Conservation (phyloP, 2,113 vertebrate genomes). For the Macquaria australasica region DNA sequence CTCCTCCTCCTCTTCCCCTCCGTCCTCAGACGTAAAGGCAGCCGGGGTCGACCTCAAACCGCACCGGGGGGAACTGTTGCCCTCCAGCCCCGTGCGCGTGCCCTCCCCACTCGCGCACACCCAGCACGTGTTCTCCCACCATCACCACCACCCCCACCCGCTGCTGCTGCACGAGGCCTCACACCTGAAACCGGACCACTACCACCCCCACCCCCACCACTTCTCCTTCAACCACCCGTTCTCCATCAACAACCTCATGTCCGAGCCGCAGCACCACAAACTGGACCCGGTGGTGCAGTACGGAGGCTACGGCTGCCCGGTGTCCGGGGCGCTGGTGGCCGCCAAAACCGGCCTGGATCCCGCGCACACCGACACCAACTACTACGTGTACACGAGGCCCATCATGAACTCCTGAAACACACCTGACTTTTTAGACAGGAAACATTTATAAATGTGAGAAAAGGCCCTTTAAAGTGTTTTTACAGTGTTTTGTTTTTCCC, state of each 20-base stretch:
- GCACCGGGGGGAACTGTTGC: neutral
- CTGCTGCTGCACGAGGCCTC: constrained; percentile 88
- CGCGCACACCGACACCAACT: constrained; percentile 89
- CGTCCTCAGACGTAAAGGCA: constrained; percentile 1
- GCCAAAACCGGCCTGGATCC: constrained; percentile 90
- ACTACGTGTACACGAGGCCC: constrained; percentile 91
- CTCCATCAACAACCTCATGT: constrained; percentile 98
- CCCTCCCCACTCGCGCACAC: constrained; percentile 83
- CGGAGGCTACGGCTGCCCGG: constrained; percentile 90
- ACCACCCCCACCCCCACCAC: constrained; percentile 81
- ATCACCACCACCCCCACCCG: constrained; percentile 72
- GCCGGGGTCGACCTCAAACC: constrained; percentile 85
- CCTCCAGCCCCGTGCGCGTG: constrained; percentile 31
- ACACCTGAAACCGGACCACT: constrained; percentile 90
- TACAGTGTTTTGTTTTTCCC: neutral
- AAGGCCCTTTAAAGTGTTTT: neutral
- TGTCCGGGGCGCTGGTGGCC: constrained; percentile 89
- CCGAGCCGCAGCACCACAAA: constrained; percentile 94
- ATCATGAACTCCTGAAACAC: constrained; percentile 88
- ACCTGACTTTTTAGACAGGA: neutral
- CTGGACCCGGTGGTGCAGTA: constrained; percentile 96
- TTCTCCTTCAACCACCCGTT: constrained; percentile 97
- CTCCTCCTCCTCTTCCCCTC: constrained; percentile 76
- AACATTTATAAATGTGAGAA: neutral
- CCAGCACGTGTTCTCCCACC: constrained; percentile 87